A percentile compares a stretch with the other conserved stretches of the same genome.
Evolutionary conservation across 2,797 vertebrate genomes (phyloP).

Genomic region (Setipinna tenuifilis): DNA sequence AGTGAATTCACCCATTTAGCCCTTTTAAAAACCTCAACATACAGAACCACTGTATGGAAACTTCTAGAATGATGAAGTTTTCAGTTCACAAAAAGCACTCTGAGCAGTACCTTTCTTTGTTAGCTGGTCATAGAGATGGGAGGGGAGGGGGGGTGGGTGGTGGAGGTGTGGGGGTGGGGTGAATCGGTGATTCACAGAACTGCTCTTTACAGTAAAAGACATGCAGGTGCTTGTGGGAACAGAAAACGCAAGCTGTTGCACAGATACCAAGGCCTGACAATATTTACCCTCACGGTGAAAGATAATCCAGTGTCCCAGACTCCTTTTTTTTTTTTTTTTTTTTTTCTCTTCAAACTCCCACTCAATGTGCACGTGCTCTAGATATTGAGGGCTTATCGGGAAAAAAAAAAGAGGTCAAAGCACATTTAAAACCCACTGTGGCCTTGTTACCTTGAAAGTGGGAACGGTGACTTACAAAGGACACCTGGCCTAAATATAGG

Average conservation of each 20-base stretch:
- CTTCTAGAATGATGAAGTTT: not conserved
- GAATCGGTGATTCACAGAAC: slow-evolving; percentile 5
- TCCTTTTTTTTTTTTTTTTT: not conserved
- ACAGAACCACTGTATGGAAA: not conserved
- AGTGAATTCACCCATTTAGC: slow-evolving; percentile 6
- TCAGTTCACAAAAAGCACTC: not conserved
- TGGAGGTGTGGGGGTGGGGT: not conserved
- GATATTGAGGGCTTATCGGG: slow-evolving; percentile 1
- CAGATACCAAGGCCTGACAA: not conserved
- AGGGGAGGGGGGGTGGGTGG: not conserved
- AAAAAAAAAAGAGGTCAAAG: slow-evolving; percentile 11
- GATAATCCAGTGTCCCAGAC: not conserved
- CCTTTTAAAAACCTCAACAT: not conserved
- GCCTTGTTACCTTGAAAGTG: not conserved
- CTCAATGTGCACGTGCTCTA: not conserved
- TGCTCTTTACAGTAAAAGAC: slow-evolving; percentile 17
- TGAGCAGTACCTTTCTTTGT: not conserved
- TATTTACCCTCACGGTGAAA: not conserved
- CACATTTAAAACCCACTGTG: not conserved
- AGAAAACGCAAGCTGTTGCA: not conserved
- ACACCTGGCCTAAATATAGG: slow-evolving; percentile 9
- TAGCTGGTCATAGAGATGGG: not conserved
- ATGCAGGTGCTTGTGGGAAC: slow-evolving; percentile 9
- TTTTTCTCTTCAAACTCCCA: not conserved
- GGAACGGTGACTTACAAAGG: not conserved